Evolutionary conservation across 2,797 vertebrate species (phyloP).

Genomic region (Percopsis omiscomaycus): DNA sequence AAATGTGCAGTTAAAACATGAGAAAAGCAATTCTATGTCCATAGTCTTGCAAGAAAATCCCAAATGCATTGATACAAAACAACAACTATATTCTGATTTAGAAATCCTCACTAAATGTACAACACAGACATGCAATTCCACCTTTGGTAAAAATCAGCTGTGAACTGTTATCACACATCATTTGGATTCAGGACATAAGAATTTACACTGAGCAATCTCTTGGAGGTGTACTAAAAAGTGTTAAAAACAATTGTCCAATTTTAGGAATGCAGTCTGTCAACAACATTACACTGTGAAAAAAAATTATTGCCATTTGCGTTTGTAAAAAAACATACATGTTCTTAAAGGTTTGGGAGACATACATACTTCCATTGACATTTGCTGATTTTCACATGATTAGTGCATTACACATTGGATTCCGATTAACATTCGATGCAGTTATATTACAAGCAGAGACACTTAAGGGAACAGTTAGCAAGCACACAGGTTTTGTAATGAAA

Average conservation of each 20-base stretch:
- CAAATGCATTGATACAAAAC: constrained; percentile 89
- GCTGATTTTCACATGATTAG: constrained; percentile 66
- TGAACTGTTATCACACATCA: constrained; percentile 82
- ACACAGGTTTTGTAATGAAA: constrained; percentile 74
- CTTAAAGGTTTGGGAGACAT: constrained; percentile 44
- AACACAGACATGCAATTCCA: constrained; percentile 99
- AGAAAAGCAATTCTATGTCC: constrained; percentile 95
- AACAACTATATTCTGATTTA: constrained; percentile 87
- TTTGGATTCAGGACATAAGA: constrained; percentile 82
- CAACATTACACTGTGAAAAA: constrained; percentile 52
- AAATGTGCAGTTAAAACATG: constrained; percentile 99
- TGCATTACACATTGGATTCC: constrained; percentile 70
- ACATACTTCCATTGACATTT: constrained; percentile 41
- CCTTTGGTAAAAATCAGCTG: constrained; percentile 85
- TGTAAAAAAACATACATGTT: constrained; percentile 31
- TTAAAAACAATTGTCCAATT: constrained; percentile 43
- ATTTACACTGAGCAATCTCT: constrained; percentile 72
- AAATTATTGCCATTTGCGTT: constrained; percentile 21
- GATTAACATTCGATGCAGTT: constrained; percentile 72
- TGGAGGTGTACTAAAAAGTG: constrained; percentile 26
- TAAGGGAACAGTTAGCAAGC: constrained; percentile 69
- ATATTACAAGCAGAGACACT: constrained; percentile 79
- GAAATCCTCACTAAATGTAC: constrained; percentile 98
- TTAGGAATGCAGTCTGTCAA: constrained; percentile 46
- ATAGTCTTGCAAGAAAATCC: constrained; percentile 96